Conservation (phyloP, 2,888 invertebrate species). For the Dilophus febrilis region DNA sequence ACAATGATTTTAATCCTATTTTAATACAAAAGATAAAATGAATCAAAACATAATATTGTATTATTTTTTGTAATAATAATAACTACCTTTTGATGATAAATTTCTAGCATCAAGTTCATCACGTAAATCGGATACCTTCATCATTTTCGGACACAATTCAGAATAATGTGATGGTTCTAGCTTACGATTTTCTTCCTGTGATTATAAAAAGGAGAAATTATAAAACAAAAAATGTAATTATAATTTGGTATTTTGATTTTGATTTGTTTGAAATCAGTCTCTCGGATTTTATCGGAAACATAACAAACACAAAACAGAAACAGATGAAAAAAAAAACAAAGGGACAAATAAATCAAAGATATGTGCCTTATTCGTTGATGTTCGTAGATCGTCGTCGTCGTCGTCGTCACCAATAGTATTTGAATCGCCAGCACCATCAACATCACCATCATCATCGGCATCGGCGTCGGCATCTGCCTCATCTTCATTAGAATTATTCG, state of each 20-base stretch:
- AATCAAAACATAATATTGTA: not conserved
- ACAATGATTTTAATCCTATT: constrained; percentile 57
- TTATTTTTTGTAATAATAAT: not conserved
- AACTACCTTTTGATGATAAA: constrained; percentile 57
- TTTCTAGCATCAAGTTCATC: constrained; percentile 69
- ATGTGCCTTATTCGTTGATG: constrained; percentile 2
- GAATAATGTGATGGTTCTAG: constrained; percentile 64
- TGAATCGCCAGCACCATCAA: not conserved
- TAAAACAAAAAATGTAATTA: too few relatives aligned
- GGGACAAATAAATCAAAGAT: not conserved
- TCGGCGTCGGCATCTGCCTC: too few relatives aligned
- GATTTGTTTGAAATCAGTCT: too few relatives aligned
- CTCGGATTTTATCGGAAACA: too few relatives aligned
- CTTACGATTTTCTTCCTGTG: constrained; percentile 33
- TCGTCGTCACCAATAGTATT: not conserved
- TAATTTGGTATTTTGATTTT: too few relatives aligned
- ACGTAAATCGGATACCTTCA: constrained; percentile 69
- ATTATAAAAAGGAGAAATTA: too few relatives aligned
- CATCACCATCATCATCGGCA: too few relatives aligned
- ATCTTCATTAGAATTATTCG: not conserved
- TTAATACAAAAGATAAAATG: constrained; percentile 2
- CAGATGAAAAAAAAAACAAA: too few relatives aligned
- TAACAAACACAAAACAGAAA: too few relatives aligned
- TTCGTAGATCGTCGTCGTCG: too few relatives aligned
- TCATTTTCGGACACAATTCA: constrained; percentile 67